Evolutionary conservation across 2,113 vertebrate species (phyloP), one percentile per base, ranked within the genome.

Genomic region (Scatophagus argus): DNA sequence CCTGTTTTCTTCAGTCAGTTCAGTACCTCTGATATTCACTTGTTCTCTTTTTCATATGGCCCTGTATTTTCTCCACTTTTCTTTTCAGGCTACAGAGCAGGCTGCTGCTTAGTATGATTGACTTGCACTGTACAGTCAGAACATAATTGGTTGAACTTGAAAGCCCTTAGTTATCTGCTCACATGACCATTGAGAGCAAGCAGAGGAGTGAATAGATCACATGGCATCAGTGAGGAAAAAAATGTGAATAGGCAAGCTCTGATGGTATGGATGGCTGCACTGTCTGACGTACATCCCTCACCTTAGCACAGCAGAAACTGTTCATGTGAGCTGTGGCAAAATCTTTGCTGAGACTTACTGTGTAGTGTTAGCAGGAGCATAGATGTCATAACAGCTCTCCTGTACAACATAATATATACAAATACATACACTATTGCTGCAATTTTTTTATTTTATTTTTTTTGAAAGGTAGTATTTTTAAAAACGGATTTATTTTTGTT

Each of bases 131-230:
- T 34, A 64, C 27, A 16, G 64, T 74, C 39, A 47, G 44, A 36
- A 72, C 67, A 44, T 63, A 76, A 84, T 74, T 74, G 58, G 66
- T 68, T 81, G 29, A 54, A 39, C 46, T 62, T 41, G 4, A 74
- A 41, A 78, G 72, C 52, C 17, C 29, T 47, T 46, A 3, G 51
- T 71, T 65, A 51, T 55, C 70, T 70, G 43, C 49, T 83, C 47
- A 73, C 51, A 67, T 52, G 29, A 14, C 47, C 29, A 29, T 73
- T 80, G 39, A 74, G 56, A 82, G 75, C 39, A 58, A 62, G 54
- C 49, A 66, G 54, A 73, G 51, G 66, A 79, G 62, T 76, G 49
- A 81, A 44, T 61, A 61, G 73, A 72, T 78, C 60, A 75, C 77
- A 75, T 39, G 46, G 65, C 51, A 66, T 27, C 43, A 58, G 46